Conservation (phyloP, 1,140 invertebrate species). For the Elymnias hypermnestra region DNA sequence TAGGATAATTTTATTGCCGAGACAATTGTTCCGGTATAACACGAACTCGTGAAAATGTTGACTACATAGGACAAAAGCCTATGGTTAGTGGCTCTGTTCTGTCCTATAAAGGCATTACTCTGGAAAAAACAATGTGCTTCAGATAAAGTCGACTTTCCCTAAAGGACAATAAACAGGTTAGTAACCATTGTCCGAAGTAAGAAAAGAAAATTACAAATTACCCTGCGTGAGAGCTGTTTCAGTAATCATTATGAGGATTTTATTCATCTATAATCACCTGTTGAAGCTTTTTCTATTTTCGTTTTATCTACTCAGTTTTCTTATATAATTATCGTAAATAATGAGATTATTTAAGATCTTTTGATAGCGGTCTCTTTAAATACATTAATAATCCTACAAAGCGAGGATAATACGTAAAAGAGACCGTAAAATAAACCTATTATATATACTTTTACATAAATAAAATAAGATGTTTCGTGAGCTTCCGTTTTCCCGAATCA, state of each 20-base stretch:
- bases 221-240: background rate
- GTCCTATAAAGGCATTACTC: constrained; percentile 1
- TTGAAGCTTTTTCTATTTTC: too few relatives aligned
- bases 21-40: background rate
- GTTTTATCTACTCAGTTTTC: too few relatives aligned
- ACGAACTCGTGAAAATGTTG: background rate
- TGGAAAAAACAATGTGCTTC: constrained; percentile 4
- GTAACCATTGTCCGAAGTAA: background rate
- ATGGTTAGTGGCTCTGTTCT: background rate
- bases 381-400: too few relatives aligned
- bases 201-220: background rate
- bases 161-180: constrained; percentile 1
- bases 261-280: background rate
- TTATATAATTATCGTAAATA: too few relatives aligned
- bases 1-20: background rate
- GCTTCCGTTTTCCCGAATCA: too few relatives aligned
- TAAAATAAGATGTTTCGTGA: too few relatives aligned
- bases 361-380: too few relatives aligned
- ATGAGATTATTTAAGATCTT: too few relatives aligned
- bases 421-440: too few relatives aligned
- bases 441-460: too few relatives aligned
- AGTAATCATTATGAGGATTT: background rate
- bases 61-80: background rate
- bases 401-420: too few relatives aligned
- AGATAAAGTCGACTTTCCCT: background rate